These are phyloP conservation scores for Hystrix brachyura DNA, from an alignment of 2,113 vertebrate species.

Conservation along the genomic window DNA sequence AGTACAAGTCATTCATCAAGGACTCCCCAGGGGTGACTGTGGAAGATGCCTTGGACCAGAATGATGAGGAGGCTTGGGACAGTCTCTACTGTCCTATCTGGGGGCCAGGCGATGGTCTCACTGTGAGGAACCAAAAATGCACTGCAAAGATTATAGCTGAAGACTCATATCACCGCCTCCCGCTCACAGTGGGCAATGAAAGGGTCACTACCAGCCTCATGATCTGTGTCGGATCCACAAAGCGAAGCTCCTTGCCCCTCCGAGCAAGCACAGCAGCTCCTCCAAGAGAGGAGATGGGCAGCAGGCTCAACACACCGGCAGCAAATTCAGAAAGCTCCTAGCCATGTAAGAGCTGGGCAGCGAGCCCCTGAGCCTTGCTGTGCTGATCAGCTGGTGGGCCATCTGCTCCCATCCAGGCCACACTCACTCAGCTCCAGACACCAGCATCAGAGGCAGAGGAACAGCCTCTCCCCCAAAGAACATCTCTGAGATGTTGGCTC, in stretches of 20 bases:
- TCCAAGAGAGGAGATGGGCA: not conserved
- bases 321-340: not conserved
- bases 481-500: not conserved
- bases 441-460: no score
- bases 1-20: slow-evolving; percentile 92
- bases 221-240: not conserved
- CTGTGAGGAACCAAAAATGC: not conserved
- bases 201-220: not conserved
- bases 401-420: not conserved
- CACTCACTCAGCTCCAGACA: not conserved
- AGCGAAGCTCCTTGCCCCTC: not conserved
- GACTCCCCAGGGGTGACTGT: slow-evolving; percentile 93
- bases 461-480: not conserved
- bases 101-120: not conserved
- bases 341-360: not conserved
- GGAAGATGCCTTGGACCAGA: slow-evolving; percentile 94
- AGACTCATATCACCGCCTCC: not conserved
- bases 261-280: not conserved
- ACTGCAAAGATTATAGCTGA: not conserved
- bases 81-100: slow-evolving; percentile 87
- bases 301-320: not conserved
- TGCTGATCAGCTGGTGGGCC: not conserved
- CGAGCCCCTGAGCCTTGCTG: not conserved
- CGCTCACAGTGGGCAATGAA: not conserved
- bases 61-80: slow-evolving; percentile 92